Conservation (phyloP, 2,888 invertebrate species). For the Coelogynopora nodosa region DNA sequence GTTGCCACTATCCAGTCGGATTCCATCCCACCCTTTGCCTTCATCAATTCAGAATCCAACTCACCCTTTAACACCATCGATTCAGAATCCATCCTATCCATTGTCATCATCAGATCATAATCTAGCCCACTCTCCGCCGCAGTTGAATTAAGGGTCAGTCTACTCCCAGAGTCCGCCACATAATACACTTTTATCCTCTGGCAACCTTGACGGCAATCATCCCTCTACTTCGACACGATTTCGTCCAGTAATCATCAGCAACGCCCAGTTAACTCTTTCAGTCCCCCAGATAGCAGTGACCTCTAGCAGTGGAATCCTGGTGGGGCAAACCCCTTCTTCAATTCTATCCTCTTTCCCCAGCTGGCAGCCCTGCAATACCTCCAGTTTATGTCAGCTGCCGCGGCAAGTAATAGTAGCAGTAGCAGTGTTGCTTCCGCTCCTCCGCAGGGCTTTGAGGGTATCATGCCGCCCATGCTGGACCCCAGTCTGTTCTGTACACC, state of each 20-base stretch:
- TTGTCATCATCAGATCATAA: too few species aligned
- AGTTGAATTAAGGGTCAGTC: background rate
- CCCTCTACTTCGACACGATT: background rate
- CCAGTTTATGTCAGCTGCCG: background rate
- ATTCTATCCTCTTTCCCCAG: background rate
- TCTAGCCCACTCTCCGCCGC: background rate
- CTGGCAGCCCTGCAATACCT: background rate
- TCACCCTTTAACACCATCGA: too few species aligned
- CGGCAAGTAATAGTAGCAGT: background rate
- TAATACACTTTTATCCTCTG: background rate
- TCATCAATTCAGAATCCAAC: too few species aligned
- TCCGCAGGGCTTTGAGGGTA: background rate
- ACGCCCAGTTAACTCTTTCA: conserved; percentile 27
- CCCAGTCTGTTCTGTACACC: background rate
- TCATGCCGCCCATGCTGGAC: background rate
- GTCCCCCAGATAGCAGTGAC: background rate
- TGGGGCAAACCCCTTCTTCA: too few species aligned
- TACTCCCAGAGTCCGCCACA: background rate
- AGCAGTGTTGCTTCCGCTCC: background rate
- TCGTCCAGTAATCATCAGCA: conserved; percentile 1
- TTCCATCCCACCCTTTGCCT: too few species aligned
- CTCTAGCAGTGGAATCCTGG: too few species aligned
- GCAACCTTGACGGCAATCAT: background rate
- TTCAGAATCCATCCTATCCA: too few species aligned
- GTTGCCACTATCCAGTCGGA: too few species aligned